Evolutionary conservation across 2,113 vertebrate species (phyloP).

Genomic region (Rhynchomys soricoides): DNA sequence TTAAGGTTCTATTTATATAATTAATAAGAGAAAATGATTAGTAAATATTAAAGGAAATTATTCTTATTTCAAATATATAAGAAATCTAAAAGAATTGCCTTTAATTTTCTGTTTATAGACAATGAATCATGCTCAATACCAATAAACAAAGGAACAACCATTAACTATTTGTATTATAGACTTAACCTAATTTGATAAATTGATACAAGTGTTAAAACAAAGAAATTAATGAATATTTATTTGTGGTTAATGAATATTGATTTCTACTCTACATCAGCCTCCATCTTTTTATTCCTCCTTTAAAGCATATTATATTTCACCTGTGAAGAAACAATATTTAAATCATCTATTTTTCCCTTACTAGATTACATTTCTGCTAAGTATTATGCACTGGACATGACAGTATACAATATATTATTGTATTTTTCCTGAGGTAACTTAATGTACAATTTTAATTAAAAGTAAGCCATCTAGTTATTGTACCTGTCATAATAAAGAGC

Average conservation of each 20-base stretch:
- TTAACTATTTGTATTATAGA: neutral
- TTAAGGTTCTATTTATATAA: neutral
- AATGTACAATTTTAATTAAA: conserved; percentile 24
- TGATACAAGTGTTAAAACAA: neutral
- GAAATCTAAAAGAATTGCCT: neutral
- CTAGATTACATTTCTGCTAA: neutral
- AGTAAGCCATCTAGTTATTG: neutral
- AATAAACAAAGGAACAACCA: neutral
- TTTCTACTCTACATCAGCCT: neutral
- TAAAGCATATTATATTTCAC: neutral
- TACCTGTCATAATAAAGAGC: neutral
- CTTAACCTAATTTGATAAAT: neutral
- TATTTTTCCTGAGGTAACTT: conserved; percentile 23
- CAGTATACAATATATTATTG: neutral
- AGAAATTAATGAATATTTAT: neutral
- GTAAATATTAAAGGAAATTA: neutral
- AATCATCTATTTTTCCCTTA: neutral
- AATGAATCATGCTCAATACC: neutral
- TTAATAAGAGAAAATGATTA: neutral
- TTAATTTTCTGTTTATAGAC: neutral
- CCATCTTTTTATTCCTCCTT: neutral
- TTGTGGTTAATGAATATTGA: neutral
- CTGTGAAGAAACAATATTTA: neutral
- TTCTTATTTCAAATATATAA: neutral
- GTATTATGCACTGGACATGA: neutral